Evolutionary conservation across 2,888 invertebrate species (phyloP), one percentile per base, ranked within the genome.

Genomic region (Steromphala cineraria): DNA sequence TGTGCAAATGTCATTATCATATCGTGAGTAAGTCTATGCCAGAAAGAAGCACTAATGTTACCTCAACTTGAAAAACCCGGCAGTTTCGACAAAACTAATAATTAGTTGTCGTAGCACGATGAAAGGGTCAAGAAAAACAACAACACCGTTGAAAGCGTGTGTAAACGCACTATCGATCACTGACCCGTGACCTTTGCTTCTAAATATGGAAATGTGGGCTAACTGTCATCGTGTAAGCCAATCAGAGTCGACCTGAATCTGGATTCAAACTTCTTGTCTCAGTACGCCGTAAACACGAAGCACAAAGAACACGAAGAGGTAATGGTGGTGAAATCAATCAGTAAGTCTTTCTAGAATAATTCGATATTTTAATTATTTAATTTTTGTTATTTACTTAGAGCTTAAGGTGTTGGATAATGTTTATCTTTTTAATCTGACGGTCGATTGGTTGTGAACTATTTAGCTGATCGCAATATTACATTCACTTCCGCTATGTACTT

Each of bases 121-220:
- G 21, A 40, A 40, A 71, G 40, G 40, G 40, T 40, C 36, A 71
- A 71, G n/a, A 71, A 71, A 17, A 71, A 71, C 71, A 71, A 71
- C 71, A 71, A 71, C 62, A 62, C 71, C 40, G 71, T 40, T 71
- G 71, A 71, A 71, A 71, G 71, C 71, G 71, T 71, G 71, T 71
- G 71, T 71, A 71, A 62, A 71, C 71, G 71, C 71, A 71, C 71
- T 71, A 71, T 36, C 24, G 36, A 31, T 31, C 71, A 36, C 19
- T 71, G 71, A 71, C 36, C 71, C 71, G 71, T 71, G 71, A 71
- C 71, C 71, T 71, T 71, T 71, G 71, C 71, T 71, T 15, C 71
- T 71, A 71, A 71, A 71, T 71, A 71, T 71, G 71, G 71, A 71
- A 71, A 71, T 71, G 17, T 71, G 19, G 71, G 71, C n/a, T 40